These are phyloP conservation scores for Pseudococcus longispinus DNA, from an alignment of 2,888 invertebrate species.

Conservation along the genomic window DNA sequence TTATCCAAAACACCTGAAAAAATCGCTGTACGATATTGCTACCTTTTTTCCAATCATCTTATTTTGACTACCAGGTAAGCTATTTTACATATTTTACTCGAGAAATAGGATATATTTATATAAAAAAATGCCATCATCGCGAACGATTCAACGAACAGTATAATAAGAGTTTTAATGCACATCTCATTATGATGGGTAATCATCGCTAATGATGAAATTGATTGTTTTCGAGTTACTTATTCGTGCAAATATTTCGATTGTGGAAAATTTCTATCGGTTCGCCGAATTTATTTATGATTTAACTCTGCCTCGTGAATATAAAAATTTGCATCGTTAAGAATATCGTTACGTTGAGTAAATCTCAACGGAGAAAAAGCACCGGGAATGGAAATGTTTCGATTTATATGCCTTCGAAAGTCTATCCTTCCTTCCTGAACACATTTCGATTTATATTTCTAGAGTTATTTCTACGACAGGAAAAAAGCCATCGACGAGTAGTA, in stretches of 20 bases:
- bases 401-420: background rate
- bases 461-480: background rate
- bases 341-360: background rate
- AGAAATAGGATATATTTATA: background rate
- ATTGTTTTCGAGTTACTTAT: background rate
- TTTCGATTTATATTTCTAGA: background rate
- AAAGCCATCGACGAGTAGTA: background rate
- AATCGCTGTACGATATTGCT: constrained; percentile 80
- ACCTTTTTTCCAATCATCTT: constrained; percentile 88
- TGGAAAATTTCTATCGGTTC: background rate
- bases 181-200: background rate
- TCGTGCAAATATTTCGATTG: background rate
- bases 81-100: background rate
- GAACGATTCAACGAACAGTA: background rate
- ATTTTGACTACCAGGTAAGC: constrained; percentile 78
- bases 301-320: background rate
- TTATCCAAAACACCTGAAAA: constrained; percentile 66
- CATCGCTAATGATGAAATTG: background rate
- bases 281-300: background rate
- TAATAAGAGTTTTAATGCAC: background rate
- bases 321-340: background rate
- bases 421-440: background rate
- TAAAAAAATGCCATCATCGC: too few species aligned
- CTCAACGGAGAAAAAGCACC: background rate
- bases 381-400: background rate